phyloP scores from a whole-genome alignment of 2,113 vertebrate genomes.

The Percopsis transmontana region DNA sequence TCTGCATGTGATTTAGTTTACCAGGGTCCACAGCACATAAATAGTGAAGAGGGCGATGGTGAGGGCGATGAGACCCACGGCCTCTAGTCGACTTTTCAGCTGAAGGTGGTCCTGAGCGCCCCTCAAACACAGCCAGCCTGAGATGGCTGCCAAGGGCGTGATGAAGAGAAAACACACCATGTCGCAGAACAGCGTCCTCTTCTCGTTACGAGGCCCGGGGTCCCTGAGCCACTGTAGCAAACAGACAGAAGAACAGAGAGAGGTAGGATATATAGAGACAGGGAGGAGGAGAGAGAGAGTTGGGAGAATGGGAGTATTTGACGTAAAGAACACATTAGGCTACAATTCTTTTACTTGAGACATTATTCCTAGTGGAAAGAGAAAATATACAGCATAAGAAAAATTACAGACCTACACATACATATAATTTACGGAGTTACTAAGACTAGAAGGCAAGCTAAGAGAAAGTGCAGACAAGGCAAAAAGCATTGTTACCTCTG shows the following conservation, averaged over 20 bases:
- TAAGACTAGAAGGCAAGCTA: background rate
- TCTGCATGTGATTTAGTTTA: slow-evolving; percentile 51
- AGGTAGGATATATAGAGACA: background rate
- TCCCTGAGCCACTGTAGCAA: slow-evolving; percentile 89
- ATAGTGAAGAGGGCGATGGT: slow-evolving; percentile 98
- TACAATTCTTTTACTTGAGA: background rate
- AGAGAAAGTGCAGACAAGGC: slow-evolving; percentile 35
- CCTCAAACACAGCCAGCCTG: slow-evolving; percentile 92
- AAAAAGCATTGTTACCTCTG: slow-evolving; percentile 83
- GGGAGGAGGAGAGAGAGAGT: background rate
- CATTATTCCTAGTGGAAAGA: slow-evolving; percentile 22
- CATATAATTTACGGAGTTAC: no score
- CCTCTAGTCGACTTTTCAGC: slow-evolving; percentile 92
- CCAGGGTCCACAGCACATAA: slow-evolving; percentile 96
- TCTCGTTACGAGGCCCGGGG: slow-evolving; percentile 90
- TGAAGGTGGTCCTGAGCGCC: slow-evolving; percentile 94
- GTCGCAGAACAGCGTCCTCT: slow-evolving; percentile 93
- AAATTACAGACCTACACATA: background rate
- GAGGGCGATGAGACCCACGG: slow-evolving; percentile 92
- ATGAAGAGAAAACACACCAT: slow-evolving; percentile 97
- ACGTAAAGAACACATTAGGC: background rate
- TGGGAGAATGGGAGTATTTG: background rate
- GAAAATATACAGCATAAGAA: background rate
- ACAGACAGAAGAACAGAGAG: background rate
- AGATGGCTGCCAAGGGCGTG: slow-evolving; percentile 91